phyloP scores from a whole-genome alignment of 2,797 vertebrate genomes.

The Amniataba percoides region DNA sequence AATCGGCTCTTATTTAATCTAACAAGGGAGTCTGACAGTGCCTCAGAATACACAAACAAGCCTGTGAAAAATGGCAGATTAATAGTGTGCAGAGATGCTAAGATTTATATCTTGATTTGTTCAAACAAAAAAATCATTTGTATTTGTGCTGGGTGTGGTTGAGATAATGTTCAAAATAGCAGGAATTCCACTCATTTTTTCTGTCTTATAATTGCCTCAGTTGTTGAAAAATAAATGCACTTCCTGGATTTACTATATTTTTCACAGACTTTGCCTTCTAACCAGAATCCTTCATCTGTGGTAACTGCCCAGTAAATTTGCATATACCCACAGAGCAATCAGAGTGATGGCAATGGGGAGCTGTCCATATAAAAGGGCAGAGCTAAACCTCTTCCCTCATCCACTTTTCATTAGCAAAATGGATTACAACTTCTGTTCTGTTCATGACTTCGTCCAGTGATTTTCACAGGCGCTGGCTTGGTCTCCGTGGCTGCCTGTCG shows the following conservation, averaged over 20 bases:
- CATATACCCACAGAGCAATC: slow-evolving; percentile 44
- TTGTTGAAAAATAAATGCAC: slow-evolving; percentile 42
- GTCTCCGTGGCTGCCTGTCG: neutral
- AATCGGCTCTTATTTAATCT: slow-evolving; percentile 82
- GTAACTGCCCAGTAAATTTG: slow-evolving; percentile 29
- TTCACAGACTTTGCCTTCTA: slow-evolving; percentile 5
- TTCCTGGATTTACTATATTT: slow-evolving; percentile 3
- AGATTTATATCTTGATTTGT: slow-evolving; percentile 61
- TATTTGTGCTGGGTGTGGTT: slow-evolving; percentile 42
- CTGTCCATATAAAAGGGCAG: slow-evolving; percentile 34
- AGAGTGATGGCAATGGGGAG: slow-evolving; percentile 36
- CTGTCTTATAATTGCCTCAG: slow-evolving; percentile 4
- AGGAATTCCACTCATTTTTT: slow-evolving; percentile 37
- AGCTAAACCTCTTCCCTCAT: slow-evolving; percentile 21
- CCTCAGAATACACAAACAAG: slow-evolving; percentile 71
- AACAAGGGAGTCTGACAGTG: slow-evolving; percentile 77
- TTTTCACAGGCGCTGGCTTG: neutral
- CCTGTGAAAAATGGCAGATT: slow-evolving; percentile 64
- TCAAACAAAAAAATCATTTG: slow-evolving; percentile 57
- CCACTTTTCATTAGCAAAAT: slow-evolving; percentile 49
- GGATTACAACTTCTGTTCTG: slow-evolving; percentile 24
- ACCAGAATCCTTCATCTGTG: slow-evolving; percentile 11
- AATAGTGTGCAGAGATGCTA: slow-evolving; percentile 44
- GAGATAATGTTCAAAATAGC: slow-evolving; percentile 31
- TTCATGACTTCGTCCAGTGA: neutral